Percentiles rank a stretch among this genome's conserved stretches.
Evolutionary conservation across 2,888 invertebrate genomes (phyloP).

Genomic region (Elysia crispata): DNA sequence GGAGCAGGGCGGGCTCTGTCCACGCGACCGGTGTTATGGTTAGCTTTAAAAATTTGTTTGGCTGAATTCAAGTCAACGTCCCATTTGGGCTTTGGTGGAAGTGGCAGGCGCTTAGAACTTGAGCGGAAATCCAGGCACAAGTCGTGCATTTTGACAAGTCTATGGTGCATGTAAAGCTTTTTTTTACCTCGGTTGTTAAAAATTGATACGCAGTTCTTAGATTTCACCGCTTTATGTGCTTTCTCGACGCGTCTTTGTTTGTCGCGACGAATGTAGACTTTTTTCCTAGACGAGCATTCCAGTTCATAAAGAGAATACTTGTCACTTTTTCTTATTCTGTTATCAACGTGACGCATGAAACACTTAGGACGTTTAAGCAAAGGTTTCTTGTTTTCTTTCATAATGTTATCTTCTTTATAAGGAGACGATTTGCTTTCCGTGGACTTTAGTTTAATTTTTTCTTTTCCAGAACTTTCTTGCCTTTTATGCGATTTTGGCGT

Average conservation of each 20-base stretch:
- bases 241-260: conserved; percentile 61
- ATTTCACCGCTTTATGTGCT: conserved; percentile 68
- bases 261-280: conserved; percentile 54
- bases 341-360: not conserved
- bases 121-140: conserved; percentile 54
- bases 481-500: not conserved
- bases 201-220: conserved; percentile 64
- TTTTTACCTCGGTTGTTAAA: conserved; percentile 65
- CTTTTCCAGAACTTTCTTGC: not conserved
- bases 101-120: conserved; percentile 52
- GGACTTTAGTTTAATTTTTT: not conserved
- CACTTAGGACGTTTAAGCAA: not conserved
- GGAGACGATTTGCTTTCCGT: not conserved
- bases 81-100: conserved; percentile 43
- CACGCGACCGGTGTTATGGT: not conserved
- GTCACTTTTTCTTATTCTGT: conserved; percentile 30
- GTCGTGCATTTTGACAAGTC: conserved; percentile 62
- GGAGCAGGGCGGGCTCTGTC: conserved; percentile 37
- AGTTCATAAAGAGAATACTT: conserved; percentile 26
- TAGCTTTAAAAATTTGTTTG: not conserved
- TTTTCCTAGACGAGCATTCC: conserved; percentile 27
- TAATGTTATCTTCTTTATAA: not conserved
- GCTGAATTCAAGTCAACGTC: conserved; percentile 3
- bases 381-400: not conserved
- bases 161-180: conserved; percentile 65